Base-by-base conservation (phyloP, 1,140 invertebrate genomes). In the Pseudomyrmex sp. region DNA sequence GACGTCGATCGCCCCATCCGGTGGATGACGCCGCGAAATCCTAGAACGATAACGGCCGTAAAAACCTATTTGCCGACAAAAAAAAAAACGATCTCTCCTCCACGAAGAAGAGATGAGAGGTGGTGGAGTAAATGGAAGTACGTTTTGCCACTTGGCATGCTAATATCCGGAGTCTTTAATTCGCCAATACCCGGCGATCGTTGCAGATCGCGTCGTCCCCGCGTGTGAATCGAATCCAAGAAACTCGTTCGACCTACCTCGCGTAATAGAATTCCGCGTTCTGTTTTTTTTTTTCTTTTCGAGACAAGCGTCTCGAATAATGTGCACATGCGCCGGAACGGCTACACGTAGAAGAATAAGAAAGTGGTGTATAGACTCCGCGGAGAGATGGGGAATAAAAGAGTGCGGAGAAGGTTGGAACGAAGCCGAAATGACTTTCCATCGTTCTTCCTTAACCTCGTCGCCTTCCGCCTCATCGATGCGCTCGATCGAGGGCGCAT, bases 131-230 rank as follows among this genome's bases (percentile, higher is more conserved):
- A 63, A 63, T 48, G 48, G 50, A 35, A 76, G 26, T 70, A 87
- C 68, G 62, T 87, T 87, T 86, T 69, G 48, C 63, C 10, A 72
- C 50, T 76, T 75, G 72, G 50, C 77, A 85, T 74, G 87, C 86
- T 88, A 88, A 88, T 88, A 88, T 88, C 87, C 87, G 83, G 54
- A 65, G 10, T 50, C 66, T 88, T 88, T 88, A 82, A 72, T 80
- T 61, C 73, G 35, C n/a, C 35, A 70, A 69, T 87, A 74, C 59
- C 35, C 50, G 23, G 8, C 35, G 46, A 26, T 80, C 65, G 82
- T 86, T 87, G 77, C 59, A 76, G 52, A 44, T 76, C 46, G 54
- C 83, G 70, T 66, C 52, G 61, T 5, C n/a, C 13, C 18, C 18
- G 18, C 46, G 26, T 20, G 74, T 74, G 72, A 66, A 88, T 88